Conservation (phyloP, 2,888 invertebrate species). For the Synanthedon vespiformis region DNA sequence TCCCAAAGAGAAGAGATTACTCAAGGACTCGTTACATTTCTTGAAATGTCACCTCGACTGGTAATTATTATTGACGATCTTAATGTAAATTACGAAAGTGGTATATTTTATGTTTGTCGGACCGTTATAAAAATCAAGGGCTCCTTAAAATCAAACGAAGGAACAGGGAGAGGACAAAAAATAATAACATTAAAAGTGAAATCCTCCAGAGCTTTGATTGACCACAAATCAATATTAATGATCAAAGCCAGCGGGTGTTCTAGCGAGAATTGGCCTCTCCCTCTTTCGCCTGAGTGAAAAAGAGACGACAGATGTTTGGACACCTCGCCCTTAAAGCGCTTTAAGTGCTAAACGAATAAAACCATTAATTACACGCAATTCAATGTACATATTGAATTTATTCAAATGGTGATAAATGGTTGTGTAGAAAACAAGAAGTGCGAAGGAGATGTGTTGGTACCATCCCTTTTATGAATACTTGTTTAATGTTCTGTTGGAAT, state of each 20-base stretch:
- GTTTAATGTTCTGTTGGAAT: constrained; percentile 30
- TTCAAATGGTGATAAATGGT: constrained; percentile 70
- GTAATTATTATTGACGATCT: no score
- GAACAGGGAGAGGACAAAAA: constrained; percentile 33
- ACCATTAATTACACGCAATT: constrained; percentile 70
- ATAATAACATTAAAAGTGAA: constrained; percentile 65
- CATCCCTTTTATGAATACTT: constrained; percentile 15
- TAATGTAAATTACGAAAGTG: no score
- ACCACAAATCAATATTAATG: constrained; percentile 73
- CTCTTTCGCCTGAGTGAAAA: constrained; percentile 21
- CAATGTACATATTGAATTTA: constrained; percentile 72
- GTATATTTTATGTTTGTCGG: no score
- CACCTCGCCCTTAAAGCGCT: constrained; percentile 67
- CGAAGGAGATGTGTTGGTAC: constrained; percentile 30
- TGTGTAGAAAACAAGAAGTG: constrained; percentile 54
- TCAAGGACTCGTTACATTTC: no score
- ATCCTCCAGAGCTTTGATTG: constrained; percentile 67
- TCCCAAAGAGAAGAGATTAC: no score
- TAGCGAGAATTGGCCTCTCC: constrained; percentile 29
- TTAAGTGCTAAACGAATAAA: constrained; percentile 71
- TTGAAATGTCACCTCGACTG: no score
- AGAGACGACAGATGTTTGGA: constrained; percentile 52
- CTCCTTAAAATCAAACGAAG: constrained; percentile 28
- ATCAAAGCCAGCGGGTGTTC: constrained; percentile 63
- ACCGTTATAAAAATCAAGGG: constrained; percentile 25